Conservation (phyloP, 2,888 invertebrate species). For the Leucoma salicis region DNA sequence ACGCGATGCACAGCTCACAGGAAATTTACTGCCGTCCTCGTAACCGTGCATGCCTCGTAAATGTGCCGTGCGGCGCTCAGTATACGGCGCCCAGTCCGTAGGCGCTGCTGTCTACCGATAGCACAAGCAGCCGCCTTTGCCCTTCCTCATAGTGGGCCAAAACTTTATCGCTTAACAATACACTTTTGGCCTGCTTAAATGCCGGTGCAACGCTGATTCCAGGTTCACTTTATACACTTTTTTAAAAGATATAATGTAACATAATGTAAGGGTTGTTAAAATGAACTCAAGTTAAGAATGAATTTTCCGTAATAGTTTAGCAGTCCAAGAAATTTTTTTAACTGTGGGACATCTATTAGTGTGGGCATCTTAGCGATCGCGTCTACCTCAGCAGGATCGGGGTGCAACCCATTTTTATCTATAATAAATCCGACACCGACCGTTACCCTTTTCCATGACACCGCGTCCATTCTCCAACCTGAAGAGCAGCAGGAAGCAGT, state of each 20-base stretch:
- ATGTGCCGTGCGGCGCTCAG: no score
- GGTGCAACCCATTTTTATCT: no score
- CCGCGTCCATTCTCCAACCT: no score
- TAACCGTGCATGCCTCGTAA: slow-evolving; percentile 16
- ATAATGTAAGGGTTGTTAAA: background rate
- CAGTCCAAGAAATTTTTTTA: background rate
- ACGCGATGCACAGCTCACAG: background rate
- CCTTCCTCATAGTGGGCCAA: slow-evolving; percentile 1
- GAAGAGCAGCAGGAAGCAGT: no score
- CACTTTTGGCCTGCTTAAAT: background rate
- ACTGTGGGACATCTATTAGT: background rate
- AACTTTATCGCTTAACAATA: no score
- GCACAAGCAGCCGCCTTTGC: slow-evolving; percentile 18
- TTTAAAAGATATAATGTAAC: no score
- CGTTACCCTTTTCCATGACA: no score
- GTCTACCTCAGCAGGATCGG: no score
- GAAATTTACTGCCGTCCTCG: slow-evolving; percentile 1
- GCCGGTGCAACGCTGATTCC: background rate
- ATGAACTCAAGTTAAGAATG: background rate
- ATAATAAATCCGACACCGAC: background rate
- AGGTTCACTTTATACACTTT: no score
- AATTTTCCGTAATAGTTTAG: no score
- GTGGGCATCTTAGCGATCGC: background rate
- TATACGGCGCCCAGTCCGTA: slow-evolving; percentile 30
- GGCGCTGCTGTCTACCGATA: slow-evolving; percentile 25